Conservation (phyloP, 2,113 vertebrate genomes). For the Patagioenas fasciata region DNA sequence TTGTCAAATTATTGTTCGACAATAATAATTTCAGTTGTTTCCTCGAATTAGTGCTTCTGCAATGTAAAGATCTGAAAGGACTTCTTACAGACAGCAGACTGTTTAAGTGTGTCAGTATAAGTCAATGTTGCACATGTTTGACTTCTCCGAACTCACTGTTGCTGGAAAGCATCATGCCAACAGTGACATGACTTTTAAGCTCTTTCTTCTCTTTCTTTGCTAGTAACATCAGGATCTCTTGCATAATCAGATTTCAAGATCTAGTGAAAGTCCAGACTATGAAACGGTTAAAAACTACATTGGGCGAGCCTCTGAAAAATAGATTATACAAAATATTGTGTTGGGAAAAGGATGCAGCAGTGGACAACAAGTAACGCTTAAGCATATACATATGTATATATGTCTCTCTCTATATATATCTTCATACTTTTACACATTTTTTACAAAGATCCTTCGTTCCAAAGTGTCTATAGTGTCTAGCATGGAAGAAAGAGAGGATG, state of each 20-base stretch:
- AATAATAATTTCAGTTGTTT: not conserved
- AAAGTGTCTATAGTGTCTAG: not conserved
- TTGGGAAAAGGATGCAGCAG: not conserved
- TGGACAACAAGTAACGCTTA: not conserved
- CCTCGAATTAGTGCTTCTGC: not conserved
- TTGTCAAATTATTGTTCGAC: not conserved
- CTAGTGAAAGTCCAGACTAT: not conserved
- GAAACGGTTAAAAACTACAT: not conserved
- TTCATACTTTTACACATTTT: not conserved
- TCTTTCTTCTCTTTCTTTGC: not conserved
- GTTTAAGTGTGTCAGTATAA: not conserved
- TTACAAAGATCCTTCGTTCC: not conserved
- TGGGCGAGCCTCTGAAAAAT: not conserved
- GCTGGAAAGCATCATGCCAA: not conserved
- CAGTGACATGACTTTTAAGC: not conserved
- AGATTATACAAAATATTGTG: not conserved
- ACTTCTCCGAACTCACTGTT: not conserved
- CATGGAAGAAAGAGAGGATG: not conserved
- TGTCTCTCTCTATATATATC: not conserved
- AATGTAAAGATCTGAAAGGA: not conserved
- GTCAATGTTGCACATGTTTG: not conserved
- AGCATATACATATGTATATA: not conserved
- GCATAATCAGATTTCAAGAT: not conserved
- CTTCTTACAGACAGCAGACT: not conserved
- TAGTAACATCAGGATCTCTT: not conserved